Base-by-base conservation (phyloP, 2,888 invertebrate genomes). In the Parnassius apollo region DNA sequence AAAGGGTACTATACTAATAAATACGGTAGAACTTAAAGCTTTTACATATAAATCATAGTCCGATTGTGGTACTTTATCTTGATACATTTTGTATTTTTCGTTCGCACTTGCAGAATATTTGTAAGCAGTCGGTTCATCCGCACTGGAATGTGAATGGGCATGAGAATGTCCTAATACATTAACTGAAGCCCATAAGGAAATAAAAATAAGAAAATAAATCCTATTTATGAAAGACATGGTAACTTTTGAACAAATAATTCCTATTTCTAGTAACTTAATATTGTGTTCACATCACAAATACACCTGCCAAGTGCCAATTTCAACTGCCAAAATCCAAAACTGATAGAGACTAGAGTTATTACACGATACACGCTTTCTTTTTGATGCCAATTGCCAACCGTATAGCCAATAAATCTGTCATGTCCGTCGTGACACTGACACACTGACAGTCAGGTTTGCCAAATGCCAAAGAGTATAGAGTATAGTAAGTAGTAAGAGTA, bases 1-100 rank as follows among this genome's bases (percentile, higher is more conserved):
- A 81, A 98, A 98, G 0, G 99, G 99, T 7, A 98, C 98, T 61
- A 97, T 95, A 82, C 99, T 99, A 78, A 99, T 99, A 62, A 99
- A 92, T 9, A 98, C 82, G 0, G 99, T 99, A 1, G 99, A 97
- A 42, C 95, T 94, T 76, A 98, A 93, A 0, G 98, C 98, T 84
- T 96, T 94, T 42, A 96, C 72, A 95, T 98, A 98, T 74, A 94
- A 81, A 73, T 92, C 87, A 71, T 82, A 86, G 71, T 91, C 79
- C 66, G 85, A 74, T 73, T 85, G 80, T 61, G 74, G 73, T 66
- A 75, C 67, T 57, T 76, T 69, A 62, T 82, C 72, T 65, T 75
- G 75, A 69, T 82, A 96, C 77, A 94, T 90, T 78, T 92, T 92
- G 54, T 70, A 62, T 44, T 85, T 81, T 77, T 84, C 83, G 72